Evolutionary conservation across 1,140 invertebrate species (phyloP).

Genomic region (Drosophila malerkotliana): DNA sequence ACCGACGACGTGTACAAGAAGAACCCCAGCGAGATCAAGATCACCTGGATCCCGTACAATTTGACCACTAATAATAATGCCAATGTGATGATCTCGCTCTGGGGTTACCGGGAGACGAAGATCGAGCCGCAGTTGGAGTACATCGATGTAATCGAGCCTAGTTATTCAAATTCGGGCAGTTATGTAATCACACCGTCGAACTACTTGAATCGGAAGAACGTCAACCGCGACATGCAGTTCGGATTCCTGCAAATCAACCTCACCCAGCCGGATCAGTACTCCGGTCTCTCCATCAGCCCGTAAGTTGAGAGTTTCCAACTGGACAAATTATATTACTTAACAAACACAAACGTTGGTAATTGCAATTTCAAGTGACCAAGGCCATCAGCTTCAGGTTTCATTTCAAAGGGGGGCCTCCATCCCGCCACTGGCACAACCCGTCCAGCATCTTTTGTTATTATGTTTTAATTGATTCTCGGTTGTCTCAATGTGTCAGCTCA

Average conservation of each 20-base stretch:
- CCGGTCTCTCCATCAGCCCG: slow-evolving; percentile 90
- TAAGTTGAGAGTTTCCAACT: slow-evolving; percentile 85
- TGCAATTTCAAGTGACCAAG: slow-evolving; percentile 1
- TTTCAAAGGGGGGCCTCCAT: too few relatives aligned
- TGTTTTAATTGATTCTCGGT: slow-evolving; percentile 68
- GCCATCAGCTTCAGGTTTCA: slow-evolving; percentile 1
- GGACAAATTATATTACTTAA: not conserved
- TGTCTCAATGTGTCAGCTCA: slow-evolving; percentile 56
- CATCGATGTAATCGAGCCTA: slow-evolving; percentile 87
- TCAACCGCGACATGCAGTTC: slow-evolving; percentile 90
- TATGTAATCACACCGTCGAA: slow-evolving; percentile 89
- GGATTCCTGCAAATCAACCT: slow-evolving; percentile 96
- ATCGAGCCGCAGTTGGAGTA: slow-evolving; percentile 88
- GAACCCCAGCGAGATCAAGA: slow-evolving; percentile 89
- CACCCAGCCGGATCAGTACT: slow-evolving; percentile 90
- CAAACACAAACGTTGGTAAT: slow-evolving; percentile 1
- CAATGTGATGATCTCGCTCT: slow-evolving; percentile 91
- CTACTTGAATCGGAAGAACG: slow-evolving; percentile 89
- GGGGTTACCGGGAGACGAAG: slow-evolving; percentile 93
- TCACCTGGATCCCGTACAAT: slow-evolving; percentile 93
- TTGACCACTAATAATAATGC: slow-evolving; percentile 92
- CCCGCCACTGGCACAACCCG: not conserved
- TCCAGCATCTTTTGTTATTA: slow-evolving; percentile 54
- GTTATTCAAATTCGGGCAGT: slow-evolving; percentile 87
- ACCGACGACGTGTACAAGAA: slow-evolving; percentile 89